Evolutionary conservation across 2,113 vertebrate genomes (phyloP).

Genomic region (Scomber colias): DNA sequence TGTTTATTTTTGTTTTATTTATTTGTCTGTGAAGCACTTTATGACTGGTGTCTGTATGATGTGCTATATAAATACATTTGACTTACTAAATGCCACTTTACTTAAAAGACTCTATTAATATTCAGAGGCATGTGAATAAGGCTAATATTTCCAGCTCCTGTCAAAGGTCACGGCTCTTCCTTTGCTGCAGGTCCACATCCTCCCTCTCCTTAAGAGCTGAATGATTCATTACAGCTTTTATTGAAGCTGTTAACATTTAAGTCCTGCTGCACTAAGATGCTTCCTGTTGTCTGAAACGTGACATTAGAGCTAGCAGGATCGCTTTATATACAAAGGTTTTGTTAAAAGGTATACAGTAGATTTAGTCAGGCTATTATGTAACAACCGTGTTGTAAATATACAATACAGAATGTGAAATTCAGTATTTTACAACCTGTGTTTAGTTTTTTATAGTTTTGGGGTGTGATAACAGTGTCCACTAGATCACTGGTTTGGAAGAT

Average conservation of each 20-base stretch:
- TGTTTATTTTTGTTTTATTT: no score
- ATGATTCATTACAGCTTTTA: conserved; percentile 67
- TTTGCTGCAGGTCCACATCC: conserved; percentile 40
- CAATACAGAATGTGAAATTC: no score
- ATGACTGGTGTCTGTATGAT: no score
- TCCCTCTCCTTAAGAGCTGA: conserved; percentile 49
- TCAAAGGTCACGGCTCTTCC: neutral
- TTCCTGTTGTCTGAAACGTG: neutral
- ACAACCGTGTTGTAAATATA: neutral
- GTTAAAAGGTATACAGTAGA: conserved; percentile 19
- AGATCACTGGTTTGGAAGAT: no score
- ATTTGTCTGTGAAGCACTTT: no score
- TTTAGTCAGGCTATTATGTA: neutral
- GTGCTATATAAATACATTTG: no score
- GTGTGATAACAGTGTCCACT: no score
- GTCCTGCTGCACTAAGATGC: conserved; percentile 11
- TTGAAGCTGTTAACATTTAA: conserved; percentile 63
- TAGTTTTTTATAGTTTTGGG: no score
- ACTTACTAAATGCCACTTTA: no score
- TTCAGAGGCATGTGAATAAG: conserved; percentile 16
- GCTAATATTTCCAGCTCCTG: conserved; percentile 7
- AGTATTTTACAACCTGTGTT: no score
- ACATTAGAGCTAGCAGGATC: conserved; percentile 30
- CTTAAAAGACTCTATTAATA: neutral
- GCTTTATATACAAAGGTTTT: conserved; percentile 30